phyloP scores from a whole-genome alignment of 2,797 vertebrate genomes.

The Cirrhinus mrigala region DNA sequence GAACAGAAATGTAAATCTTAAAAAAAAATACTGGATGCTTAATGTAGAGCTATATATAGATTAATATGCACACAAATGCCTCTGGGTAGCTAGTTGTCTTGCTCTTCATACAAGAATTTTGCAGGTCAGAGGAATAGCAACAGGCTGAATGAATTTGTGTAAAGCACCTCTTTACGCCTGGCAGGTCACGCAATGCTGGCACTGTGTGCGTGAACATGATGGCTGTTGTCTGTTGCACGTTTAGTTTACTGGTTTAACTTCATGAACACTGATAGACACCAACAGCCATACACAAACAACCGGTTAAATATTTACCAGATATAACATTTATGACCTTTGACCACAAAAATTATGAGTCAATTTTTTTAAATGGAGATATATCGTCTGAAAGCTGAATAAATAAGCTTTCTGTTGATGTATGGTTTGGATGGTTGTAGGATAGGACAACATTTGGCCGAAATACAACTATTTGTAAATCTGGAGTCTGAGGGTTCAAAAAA shows the following conservation, averaged over 20 bases:
- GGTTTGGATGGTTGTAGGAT: no score
- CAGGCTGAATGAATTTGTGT: not conserved
- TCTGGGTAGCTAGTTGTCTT: not conserved
- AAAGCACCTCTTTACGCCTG: constrained; percentile 3
- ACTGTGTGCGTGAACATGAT: constrained; percentile 1
- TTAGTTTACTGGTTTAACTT: constrained; percentile 6
- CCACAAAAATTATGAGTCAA: no score
- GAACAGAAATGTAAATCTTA: not conserved
- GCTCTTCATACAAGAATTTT: constrained; percentile 5
- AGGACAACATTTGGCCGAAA: no score
- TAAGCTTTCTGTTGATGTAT: no score
- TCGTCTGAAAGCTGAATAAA: no score
- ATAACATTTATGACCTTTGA: no score
- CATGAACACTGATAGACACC: not conserved
- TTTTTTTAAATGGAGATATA: no score
- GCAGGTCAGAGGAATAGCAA: not conserved
- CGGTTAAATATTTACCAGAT: not conserved
- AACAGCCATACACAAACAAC: not conserved
- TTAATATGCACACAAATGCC: not conserved
- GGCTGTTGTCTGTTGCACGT: not conserved
- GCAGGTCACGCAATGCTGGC: constrained; percentile 7
- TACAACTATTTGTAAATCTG: no score
- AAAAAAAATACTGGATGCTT: not conserved
- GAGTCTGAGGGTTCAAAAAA: no score
- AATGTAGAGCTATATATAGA: constrained; percentile 4